Conservation (phyloP, 2,113 vertebrate species). For the Cryptotis parvus region DNA sequence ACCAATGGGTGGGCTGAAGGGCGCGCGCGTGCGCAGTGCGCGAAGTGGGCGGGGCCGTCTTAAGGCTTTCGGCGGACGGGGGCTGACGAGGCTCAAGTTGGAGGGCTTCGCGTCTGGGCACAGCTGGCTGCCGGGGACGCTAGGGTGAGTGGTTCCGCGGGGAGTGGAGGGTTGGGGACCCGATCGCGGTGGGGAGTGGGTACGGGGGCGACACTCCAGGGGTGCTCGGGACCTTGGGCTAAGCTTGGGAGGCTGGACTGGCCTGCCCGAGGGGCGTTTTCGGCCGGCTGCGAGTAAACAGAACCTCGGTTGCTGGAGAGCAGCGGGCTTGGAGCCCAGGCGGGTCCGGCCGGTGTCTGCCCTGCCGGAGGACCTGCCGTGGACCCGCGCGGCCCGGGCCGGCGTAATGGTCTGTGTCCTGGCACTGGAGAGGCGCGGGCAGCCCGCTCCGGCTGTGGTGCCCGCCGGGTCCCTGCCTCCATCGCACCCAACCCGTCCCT, state of each 20-base stretch:
- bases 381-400: too few relatives aligned
- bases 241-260: neutral
- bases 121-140: too few relatives aligned
- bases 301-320: neutral
- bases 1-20: constrained; percentile 7
- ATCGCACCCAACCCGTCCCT: too few relatives aligned
- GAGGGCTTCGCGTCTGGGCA: neutral
- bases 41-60: neutral
- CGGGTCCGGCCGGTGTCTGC: neutral
- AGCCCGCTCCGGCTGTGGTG: too few relatives aligned
- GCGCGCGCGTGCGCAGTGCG: constrained; percentile 43
- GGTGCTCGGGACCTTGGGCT: neutral
- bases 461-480: too few relatives aligned
- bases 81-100: neutral
- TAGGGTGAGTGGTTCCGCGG: too few relatives aligned
- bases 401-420: too few relatives aligned
- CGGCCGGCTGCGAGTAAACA: neutral
- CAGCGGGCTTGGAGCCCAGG: neutral
- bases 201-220: too few relatives aligned
- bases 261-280: neutral
- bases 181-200: too few relatives aligned
- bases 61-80: neutral
- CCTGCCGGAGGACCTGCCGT: too few relatives aligned
- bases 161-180: too few relatives aligned
- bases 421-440: too few relatives aligned